These are phyloP conservation scores for Trichonephila clavipes DNA, from an alignment of 1,140 invertebrate genomes.

Conservation along the genomic window DNA sequence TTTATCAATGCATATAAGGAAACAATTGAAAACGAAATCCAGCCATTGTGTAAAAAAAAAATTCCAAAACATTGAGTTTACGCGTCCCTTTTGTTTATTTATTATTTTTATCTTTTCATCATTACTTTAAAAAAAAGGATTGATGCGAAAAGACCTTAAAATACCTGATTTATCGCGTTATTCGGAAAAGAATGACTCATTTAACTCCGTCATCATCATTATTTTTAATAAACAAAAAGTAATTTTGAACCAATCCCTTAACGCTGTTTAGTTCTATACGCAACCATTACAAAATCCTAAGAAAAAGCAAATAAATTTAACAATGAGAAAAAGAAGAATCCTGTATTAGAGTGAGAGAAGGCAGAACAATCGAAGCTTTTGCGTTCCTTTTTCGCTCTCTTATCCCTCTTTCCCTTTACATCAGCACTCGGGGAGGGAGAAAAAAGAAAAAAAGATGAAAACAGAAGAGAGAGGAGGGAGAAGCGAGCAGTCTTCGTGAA, in stretches of 20 bases:
- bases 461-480: conserved; percentile 34
- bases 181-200: background rate
- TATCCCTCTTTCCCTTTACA: conserved; percentile 33
- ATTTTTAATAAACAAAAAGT: background rate
- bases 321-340: background rate
- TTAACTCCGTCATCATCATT: background rate
- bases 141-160: too few species aligned
- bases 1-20: too few species aligned
- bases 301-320: conserved; percentile 31
- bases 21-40: too few species aligned
- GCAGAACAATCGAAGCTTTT: conserved; percentile 6
- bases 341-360: background rate
- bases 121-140: too few species aligned
- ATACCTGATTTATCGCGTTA: background rate
- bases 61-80: too few species aligned
- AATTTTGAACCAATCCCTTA: background rate
- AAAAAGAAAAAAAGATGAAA: background rate
- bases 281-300: background rate
- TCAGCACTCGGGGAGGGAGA: conserved; percentile 1
- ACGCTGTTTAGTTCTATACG: background rate
- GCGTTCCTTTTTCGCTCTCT: background rate
- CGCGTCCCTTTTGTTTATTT: too few species aligned
- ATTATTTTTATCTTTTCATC: too few species aligned
- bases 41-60: too few species aligned
- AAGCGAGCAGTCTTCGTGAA: conserved; percentile 51